Percentiles rank a stretch among this genome's conserved stretches.
Conservation (phyloP, 2,888 invertebrate species). For the Campaea margaritaria region DNA sequence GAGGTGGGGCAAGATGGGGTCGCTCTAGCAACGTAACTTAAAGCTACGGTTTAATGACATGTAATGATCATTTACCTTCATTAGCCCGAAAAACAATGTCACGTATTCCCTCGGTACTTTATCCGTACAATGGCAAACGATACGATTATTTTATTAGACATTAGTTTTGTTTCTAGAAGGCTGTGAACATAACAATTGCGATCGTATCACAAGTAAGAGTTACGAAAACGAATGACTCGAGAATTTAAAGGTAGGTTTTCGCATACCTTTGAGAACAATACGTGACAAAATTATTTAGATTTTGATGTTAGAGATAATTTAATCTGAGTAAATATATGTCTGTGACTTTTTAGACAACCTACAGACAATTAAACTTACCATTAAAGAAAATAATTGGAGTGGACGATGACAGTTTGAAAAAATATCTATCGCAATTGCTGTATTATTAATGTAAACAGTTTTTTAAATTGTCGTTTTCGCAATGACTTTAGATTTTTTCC, state of each 20-base stretch:
- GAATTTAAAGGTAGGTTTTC: conserved; percentile 21
- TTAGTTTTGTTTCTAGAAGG: conserved; percentile 45
- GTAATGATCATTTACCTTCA: conserved; percentile 13
- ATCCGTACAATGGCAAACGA: conserved; percentile 24
- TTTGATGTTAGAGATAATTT: conserved; percentile 1
- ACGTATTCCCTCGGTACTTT: conserved; percentile 35
- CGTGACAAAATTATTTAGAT: conserved; percentile 21
- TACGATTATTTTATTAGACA: conserved; percentile 29
- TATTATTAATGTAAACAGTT: no score
- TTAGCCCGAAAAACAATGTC: conserved; percentile 44
- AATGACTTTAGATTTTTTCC: background rate
- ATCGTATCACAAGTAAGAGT: conserved; percentile 54
- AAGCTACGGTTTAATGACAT: background rate
- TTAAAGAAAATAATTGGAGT: no score
- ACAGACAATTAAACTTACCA: no score
- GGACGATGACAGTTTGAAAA: no score
- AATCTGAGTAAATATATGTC: no score
- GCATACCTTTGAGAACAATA: conserved; percentile 18
- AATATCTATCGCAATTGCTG: no score
- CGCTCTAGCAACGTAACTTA: no score
- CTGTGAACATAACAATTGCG: conserved; percentile 55
- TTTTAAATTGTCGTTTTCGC: no score
- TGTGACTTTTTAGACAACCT: no score
- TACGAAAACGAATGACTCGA: conserved; percentile 45
- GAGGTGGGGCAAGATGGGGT: no score